Evolutionary conservation across 1,140 invertebrate species (phyloP).

Genomic region (Ceratoteleas bidentatus): DNA sequence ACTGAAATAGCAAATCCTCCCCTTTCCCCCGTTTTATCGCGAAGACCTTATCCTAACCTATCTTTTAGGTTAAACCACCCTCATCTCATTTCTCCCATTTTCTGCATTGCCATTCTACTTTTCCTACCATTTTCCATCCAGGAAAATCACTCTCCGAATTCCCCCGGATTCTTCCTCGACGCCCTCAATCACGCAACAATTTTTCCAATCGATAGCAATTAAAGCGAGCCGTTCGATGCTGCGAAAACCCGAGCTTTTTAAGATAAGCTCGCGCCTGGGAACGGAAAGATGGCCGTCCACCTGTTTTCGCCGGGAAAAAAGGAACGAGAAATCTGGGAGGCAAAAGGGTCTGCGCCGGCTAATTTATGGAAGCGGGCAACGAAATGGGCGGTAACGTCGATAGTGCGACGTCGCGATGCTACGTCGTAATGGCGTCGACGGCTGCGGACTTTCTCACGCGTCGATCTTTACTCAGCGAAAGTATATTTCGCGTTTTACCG

Average conservation of each 20-base stretch:
- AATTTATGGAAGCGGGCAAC: conserved; percentile 58
- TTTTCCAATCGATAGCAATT: no score
- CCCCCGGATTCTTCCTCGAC: no score
- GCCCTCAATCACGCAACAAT: no score
- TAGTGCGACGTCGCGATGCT: conserved; percentile 75
- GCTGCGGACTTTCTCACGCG: conserved; percentile 73
- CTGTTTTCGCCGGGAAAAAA: conserved; percentile 37
- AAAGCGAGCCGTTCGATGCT: not conserved
- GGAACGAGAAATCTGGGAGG: conserved; percentile 36
- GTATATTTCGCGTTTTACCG: conserved; percentile 20
- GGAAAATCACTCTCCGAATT: no score
- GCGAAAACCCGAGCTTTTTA: conserved; percentile 6
- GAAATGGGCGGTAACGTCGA: conserved; percentile 73
- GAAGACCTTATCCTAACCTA: no score
- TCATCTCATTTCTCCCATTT: no score
- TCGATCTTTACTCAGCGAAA: conserved; percentile 56
- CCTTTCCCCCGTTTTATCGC: no score
- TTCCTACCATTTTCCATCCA: no score
- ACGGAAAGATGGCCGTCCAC: conserved; percentile 43
- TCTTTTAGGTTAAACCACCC: no score
- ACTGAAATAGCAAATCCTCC: no score
- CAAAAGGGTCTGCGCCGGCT: conserved; percentile 36
- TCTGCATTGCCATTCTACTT: no score
- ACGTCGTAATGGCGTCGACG: conserved; percentile 74
- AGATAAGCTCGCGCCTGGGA: conserved; percentile 36